Evolutionary conservation across 2,113 vertebrate species (phyloP), one percentile per base, ranked within the genome.

Genomic region (Hydropotes inermis): DNA sequence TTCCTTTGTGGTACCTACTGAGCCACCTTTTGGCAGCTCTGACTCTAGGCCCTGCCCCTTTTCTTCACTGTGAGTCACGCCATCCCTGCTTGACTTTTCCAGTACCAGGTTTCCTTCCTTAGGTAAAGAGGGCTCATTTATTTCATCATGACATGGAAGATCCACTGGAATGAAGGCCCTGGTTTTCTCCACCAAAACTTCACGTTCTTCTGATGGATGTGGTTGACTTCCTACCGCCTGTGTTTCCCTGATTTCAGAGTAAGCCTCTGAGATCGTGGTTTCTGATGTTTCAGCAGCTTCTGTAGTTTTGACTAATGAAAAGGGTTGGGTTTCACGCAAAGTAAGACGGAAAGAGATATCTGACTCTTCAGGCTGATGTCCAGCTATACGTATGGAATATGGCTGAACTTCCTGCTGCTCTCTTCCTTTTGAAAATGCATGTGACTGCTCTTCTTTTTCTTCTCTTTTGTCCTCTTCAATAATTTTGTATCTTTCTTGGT

Each of bases 221-320:
- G 60, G 89, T 61, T 87, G 94, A 10, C 7, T 93, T 91, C 39
- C 96, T 76, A 52, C 64, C 74, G 50, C n/a, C 83, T 91, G 96
- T 95, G 86, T 74, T 87, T 91, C 93, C 52, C n/a, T 96, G 33
- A 55, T 76, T 87, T 95, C 95, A 64, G 89, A 57, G 27, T 17
- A 19, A 60, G 81, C 15, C 87, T 97, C 95, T 55, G 87, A 84
- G 61, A 90, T 28, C 16, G 33, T 8, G 12, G 36, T 79, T 92
- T 95, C 95, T 92, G 93, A 47, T 78, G 91, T 97, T 96, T 96
- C 96, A 97, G 16, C 87, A 95, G 91, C 2, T 54, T 61, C 64
- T 50, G 47, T 21, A 54, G 67, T 39, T 95, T 96, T 94, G 84
- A 61, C 47, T 50, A 52, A 45, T 54, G 70, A 95, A 95, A 87